Base-by-base conservation (phyloP, 2,113 vertebrate species). In the Megaleporinus macrocephalus region DNA sequence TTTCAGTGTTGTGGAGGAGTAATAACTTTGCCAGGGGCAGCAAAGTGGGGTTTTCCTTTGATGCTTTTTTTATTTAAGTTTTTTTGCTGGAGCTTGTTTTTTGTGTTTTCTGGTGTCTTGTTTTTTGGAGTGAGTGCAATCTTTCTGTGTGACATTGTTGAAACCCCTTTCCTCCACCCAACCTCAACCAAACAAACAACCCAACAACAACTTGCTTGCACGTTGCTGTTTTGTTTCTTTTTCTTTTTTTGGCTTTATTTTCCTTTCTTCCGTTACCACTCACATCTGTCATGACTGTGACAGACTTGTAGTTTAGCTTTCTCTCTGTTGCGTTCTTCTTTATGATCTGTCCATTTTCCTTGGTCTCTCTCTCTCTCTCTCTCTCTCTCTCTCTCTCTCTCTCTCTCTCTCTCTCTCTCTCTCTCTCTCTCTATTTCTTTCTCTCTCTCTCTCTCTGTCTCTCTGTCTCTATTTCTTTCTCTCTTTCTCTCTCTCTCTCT, bases 61-160 rank as follows among this genome's bases (percentile, higher is more conserved):
- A 85, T 88, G 95, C 93, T 95, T 95, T 93, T 88, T 83, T 78
- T 88, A 81, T 86, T 90, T 83, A 87, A 90, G 63, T 83, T 71
- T 86, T 89, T 90, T 75, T 86, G 95, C 94, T 95, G 87, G 94
- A 96, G 95, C 95, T 95, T 97, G 95, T 92, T 83, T 88, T 91
- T 87, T 85, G 65, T 91, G 83, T 84, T 83, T 84, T 71, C 73
- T 81, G 77, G 75, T 92, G 90, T 92, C 85, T 86, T 93, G 89
- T 86, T 91, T 49, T 86, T 92, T 96, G 95, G 96, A 95, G 94
- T 97, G 96, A 95, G 94, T 96, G 96, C 93, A 94, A 88, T 95
- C 76, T 90, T 90, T 88, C 93, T 95, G 96, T 96, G 96, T 97
- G 95, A 91, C 81, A 90, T 93, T 88, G 63, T 81, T 87, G 89